phyloP scores from a whole-genome alignment of 2,888 invertebrate genomes.

The Drymonia ruficornis region DNA sequence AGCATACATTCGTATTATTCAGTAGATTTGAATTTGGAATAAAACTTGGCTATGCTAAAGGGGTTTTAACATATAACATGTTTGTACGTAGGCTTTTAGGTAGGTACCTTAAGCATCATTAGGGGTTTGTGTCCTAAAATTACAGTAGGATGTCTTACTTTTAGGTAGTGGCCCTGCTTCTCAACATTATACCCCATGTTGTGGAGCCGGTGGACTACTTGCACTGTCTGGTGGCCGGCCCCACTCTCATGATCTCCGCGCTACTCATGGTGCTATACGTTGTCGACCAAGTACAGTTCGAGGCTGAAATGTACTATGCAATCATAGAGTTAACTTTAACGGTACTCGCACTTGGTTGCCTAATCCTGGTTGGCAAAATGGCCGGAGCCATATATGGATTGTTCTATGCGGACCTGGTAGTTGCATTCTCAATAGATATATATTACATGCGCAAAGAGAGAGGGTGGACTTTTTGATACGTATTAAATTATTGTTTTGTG shows the following conservation, averaged over 20 bases:
- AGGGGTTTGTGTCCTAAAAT: background rate
- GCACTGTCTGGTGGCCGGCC: constrained; percentile 68
- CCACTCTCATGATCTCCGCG: constrained; percentile 72
- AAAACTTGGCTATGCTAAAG: background rate
- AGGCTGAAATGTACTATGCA: constrained; percentile 70
- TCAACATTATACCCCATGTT: constrained; percentile 72
- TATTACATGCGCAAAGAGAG: constrained; percentile 67
- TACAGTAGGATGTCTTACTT: constrained; percentile 56
- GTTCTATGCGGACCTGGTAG: constrained; percentile 70
- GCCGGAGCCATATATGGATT: constrained; percentile 69
- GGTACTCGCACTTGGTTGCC: constrained; percentile 46
- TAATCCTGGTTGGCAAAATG: constrained; percentile 53
- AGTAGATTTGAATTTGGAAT: constrained; percentile 28
- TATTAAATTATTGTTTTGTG: constrained; percentile 33
- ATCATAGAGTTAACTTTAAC: constrained; percentile 56
- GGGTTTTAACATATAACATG: no score
- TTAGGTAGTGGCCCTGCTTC: constrained; percentile 78
- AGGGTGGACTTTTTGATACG: constrained; percentile 57
- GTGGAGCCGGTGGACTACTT: constrained; percentile 65
- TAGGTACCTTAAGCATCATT: no score
- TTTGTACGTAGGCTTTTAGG: no score
- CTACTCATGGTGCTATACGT: constrained; percentile 71
- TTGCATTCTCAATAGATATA: constrained; percentile 66
- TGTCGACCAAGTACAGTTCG: constrained; percentile 73
- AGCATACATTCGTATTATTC: constrained; percentile 58